A percentile compares a stretch with the other conserved stretches of the same genome.
phyloP scores from a whole-genome alignment of 2,888 invertebrate genomes.

The Eretmocerus hayati region DNA sequence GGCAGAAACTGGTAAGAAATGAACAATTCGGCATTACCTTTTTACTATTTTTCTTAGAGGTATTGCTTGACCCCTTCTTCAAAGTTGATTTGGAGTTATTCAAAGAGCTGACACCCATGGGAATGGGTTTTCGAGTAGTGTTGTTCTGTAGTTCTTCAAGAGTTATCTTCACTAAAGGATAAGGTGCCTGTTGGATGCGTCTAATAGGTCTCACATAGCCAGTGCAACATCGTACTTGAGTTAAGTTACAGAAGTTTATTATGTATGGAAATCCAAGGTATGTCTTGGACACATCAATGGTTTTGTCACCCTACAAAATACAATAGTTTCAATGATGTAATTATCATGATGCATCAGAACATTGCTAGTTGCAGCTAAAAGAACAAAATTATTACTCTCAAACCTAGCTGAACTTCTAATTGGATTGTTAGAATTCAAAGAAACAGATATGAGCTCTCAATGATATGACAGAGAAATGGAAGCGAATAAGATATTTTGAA shows the following conservation, averaged over 20 bases:
- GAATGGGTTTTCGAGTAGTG: slow-evolving; percentile 23
- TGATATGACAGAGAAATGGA: no score
- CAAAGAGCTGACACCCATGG: slow-evolving; percentile 32
- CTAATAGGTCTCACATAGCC: slow-evolving; percentile 66
- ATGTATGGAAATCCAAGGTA: slow-evolving; percentile 66
- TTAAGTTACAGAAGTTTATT: slow-evolving; percentile 68
- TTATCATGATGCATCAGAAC: no score
- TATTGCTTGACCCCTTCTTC: slow-evolving; percentile 36
- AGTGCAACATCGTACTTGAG: slow-evolving; percentile 66
- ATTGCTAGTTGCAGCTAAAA: no score
- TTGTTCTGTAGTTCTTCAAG: slow-evolving; percentile 46
- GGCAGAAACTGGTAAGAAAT: not conserved
- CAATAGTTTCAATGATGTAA: no score
- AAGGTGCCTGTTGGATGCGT: slow-evolving; percentile 73
- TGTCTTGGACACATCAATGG: slow-evolving; percentile 64
- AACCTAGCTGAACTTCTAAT: no score
- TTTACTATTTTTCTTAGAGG: slow-evolving; percentile 46
- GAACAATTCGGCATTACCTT: slow-evolving; percentile 31
- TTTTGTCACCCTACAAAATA: slow-evolving; percentile 58
- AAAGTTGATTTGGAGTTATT: slow-evolving; percentile 32
- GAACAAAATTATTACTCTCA: no score
- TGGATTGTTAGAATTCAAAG: no score
- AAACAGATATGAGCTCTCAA: no score
- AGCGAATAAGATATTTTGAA: no score
- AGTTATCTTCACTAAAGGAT: slow-evolving; percentile 68